Conservation (phyloP, 2,113 vertebrate species). For the Colossoma macropomum region DNA sequence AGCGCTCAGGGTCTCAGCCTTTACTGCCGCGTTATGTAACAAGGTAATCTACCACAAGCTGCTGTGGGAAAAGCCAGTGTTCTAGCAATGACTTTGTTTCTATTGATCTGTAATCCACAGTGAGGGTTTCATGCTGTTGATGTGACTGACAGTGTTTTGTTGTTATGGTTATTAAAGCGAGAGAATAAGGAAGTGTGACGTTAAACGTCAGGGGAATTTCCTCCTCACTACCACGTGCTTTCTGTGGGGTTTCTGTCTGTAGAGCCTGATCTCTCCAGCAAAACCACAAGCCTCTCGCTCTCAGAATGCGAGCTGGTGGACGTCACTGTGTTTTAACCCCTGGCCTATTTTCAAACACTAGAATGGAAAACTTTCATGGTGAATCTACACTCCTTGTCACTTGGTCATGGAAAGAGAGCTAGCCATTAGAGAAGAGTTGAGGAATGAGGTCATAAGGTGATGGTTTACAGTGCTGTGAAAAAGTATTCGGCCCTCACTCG, state of each 20-base stretch:
- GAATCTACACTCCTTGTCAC: neutral
- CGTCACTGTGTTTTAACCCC: neutral
- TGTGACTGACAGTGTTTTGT: constrained; percentile 18
- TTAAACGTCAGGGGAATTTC: constrained; percentile 45
- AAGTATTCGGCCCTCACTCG: no score
- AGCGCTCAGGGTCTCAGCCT: neutral
- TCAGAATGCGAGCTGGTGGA: neutral
- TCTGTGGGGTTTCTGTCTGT: constrained; percentile 43
- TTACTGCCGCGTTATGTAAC: neutral
- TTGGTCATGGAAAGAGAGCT: neutral
- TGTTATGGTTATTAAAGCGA: constrained; percentile 20
- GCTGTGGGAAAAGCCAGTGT: neutral
- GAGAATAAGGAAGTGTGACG: constrained; percentile 48
- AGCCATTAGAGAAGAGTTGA: neutral
- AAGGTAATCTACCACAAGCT: neutral
- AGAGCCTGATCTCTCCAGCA: neutral
- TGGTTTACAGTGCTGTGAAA: no score
- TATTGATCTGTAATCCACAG: neutral
- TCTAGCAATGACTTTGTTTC: neutral
- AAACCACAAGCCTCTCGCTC: constrained; percentile 43
- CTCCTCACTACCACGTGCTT: constrained; percentile 38
- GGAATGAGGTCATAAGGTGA: neutral
- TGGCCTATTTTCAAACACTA: neutral
- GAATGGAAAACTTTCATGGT: neutral
- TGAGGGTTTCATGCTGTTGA: neutral